A percentile compares a stretch with the other conserved stretches of the same genome.
phyloP scores from a whole-genome alignment of 2,888 invertebrate species.

The Cantharis nigra region DNA sequence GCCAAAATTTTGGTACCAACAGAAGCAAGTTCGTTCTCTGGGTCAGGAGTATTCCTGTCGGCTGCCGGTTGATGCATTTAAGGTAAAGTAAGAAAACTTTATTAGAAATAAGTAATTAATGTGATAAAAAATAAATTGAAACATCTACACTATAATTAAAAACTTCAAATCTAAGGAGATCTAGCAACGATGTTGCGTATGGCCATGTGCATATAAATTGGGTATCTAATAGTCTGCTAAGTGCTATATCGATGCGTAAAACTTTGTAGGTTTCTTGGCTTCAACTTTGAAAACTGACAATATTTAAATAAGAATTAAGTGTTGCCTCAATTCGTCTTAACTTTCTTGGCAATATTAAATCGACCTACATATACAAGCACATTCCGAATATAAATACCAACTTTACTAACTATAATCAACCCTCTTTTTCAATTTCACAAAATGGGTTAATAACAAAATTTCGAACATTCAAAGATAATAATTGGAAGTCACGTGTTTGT shows the following conservation, averaged over 20 bases:
- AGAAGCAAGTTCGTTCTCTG: slow-evolving; percentile 68
- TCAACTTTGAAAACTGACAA: neutral
- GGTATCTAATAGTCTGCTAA: neutral
- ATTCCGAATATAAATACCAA: neutral
- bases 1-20: slow-evolving; percentile 79
- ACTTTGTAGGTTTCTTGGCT: neutral
- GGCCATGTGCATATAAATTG: neutral
- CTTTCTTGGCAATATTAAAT: neutral
- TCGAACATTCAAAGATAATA: neutral
- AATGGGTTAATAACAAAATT: neutral
- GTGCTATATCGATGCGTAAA: neutral
- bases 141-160: neutral
- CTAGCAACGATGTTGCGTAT: too few relatives aligned
- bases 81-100: slow-evolving; percentile 50
- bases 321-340: neutral
- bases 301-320: neutral
- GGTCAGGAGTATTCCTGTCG: slow-evolving; percentile 76
- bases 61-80: slow-evolving; percentile 76
- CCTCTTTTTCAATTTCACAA: neutral
- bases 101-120: too few relatives aligned
- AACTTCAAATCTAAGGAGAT: neutral
- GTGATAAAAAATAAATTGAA: too few relatives aligned
- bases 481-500: neutral
- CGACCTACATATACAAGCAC: neutral
- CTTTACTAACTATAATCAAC: too few relatives aligned